Evolutionary conservation across 1,140 invertebrate genomes (phyloP), one percentile per base, ranked within the genome.

Genomic region (Zaprionus tsacasi): DNA sequence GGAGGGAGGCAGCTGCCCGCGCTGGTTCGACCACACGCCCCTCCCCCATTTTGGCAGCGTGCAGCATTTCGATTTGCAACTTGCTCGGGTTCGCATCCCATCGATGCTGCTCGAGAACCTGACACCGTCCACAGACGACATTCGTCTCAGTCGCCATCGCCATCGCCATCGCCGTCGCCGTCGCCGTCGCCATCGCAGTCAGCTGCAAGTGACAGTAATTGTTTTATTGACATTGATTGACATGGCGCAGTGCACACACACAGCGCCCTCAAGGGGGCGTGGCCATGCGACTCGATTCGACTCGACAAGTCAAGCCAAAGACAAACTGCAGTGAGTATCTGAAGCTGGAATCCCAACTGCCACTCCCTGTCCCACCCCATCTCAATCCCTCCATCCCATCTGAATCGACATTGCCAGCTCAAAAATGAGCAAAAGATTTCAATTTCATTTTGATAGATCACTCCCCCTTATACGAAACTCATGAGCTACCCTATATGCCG

Each of bases 141-240:
- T 64, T 71, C 63, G 79, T 75, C 70, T 63, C 80, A 70, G 72
- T 66, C 65, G 15, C 61, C 40, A 38, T 64, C 45, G 6, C 40
- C 0, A 13, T 43, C 0, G n/a, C 40, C 6, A 5, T 43, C 13
- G 40, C 40, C 5, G 38, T 40, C 13, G 12, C 38, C n/a, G n/a
- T 43, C n/a, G n/a, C 40, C n/a, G n/a, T n/a, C 40, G 40, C 7
- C 48, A 61, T 43, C 40, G 40, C n/a, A 43, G 71, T 69, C 86
- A 81, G 89, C 74, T 91, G 88, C 88, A 88, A 91, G 88, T 91
- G 88, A 91, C 88, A 91, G 88, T 91, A 91, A 91, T 91, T 91
- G 88, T 91, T 91, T 91, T 91, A 91, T 91, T 91, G 88, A 91
- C 88, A 91, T 91, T 91, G 88, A 91, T 91, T 91, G 88, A 91